Percentiles rank a stretch among this genome's conserved stretches.
Evolutionary conservation across 2,113 vertebrate genomes (phyloP).

Genomic region (Lampris incognitus): DNA sequence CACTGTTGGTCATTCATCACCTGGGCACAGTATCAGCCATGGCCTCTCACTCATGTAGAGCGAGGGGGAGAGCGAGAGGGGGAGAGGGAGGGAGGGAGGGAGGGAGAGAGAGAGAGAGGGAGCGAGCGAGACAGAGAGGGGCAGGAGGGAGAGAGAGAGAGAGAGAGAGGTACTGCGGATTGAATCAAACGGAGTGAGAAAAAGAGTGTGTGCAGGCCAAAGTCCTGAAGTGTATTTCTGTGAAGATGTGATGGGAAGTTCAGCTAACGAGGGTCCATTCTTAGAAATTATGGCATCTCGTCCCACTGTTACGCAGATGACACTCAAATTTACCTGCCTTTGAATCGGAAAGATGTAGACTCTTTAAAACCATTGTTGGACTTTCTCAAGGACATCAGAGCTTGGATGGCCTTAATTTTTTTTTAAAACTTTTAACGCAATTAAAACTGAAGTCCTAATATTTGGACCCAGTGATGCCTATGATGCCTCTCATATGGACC

Average conservation of each 20-base stretch:
- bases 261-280: not conserved
- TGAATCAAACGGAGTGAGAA: not conserved
- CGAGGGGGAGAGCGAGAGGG: constrained; percentile 18
- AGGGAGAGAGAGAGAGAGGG: constrained; percentile 32
- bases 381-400: constrained; percentile 9
- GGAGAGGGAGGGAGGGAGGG: constrained; percentile 22
- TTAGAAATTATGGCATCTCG: not conserved
- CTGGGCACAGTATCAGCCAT: constrained; percentile 60
- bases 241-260: not conserved
- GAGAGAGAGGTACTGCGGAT: not conserved
- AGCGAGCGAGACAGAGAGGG: too few relatives aligned
- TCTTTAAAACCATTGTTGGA: constrained; percentile 1
- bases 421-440: not conserved
- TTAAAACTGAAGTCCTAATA: not conserved
- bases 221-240: constrained; percentile 24
- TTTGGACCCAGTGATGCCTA: not conserved
- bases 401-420: not conserved
- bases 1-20: constrained; percentile 82
- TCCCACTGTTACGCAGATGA: constrained; percentile 4
- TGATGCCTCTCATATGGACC: not conserved
- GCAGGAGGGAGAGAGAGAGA: constrained; percentile 11
- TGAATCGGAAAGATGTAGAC: not conserved
- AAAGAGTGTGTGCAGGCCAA: constrained; percentile 2
- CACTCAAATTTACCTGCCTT: not conserved
- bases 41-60: constrained; percentile 61